Conservation (phyloP, 2,113 vertebrate species). For the Hemiscyllium ocellatum region DNA sequence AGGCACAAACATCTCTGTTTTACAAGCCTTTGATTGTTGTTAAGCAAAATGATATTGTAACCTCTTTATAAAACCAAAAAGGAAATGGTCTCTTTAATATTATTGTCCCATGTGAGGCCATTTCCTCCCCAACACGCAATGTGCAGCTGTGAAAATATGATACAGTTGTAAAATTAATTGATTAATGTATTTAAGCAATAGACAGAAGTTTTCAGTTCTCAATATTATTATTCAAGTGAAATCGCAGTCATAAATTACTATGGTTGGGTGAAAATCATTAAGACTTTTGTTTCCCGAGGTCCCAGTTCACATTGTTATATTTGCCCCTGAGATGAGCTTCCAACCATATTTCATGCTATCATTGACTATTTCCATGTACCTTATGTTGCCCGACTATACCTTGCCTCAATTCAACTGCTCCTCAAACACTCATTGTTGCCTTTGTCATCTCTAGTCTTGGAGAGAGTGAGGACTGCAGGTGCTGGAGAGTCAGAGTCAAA, state of each 20-base stretch:
- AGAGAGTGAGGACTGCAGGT: too few species aligned
- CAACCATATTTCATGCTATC: not conserved
- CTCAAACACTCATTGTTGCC: not conserved
- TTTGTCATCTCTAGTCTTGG: not conserved
- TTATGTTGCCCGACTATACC: not conserved
- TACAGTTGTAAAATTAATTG: not conserved
- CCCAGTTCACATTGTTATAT: not conserved
- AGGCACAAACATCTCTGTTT: not conserved
- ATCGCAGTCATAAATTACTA: not conserved
- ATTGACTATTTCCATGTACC: not conserved
- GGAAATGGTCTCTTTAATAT: slow-evolving; percentile 27
- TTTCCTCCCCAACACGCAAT: not conserved
- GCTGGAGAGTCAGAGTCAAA: too few species aligned
- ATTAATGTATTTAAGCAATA: not conserved
- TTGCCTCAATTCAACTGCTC: not conserved
- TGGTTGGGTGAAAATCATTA: not conserved
- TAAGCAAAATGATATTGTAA: not conserved
- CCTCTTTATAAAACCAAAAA: not conserved
- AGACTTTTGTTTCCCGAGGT: not conserved
- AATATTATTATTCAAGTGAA: not conserved
- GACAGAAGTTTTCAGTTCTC: not conserved
- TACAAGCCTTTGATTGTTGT: not conserved
- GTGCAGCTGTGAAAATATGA: not conserved
- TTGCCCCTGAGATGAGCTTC: not conserved
- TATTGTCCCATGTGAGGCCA: not conserved